Evolutionary conservation across 2,888 invertebrate species (phyloP), one percentile per base, ranked within the genome.

Genomic region (Cartodere bifasciata): DNA sequence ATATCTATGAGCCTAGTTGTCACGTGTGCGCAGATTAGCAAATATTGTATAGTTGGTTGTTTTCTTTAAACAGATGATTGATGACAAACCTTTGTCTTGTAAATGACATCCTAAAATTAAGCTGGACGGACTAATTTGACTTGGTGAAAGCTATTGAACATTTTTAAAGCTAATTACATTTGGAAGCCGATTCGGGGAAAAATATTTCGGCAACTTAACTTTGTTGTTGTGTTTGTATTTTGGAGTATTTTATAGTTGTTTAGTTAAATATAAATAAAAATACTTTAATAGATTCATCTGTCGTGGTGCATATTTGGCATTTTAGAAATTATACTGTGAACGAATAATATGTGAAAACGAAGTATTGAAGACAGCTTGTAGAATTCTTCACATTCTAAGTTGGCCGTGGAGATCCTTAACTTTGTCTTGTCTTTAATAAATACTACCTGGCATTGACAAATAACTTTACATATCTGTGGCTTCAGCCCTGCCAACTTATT

Each of bases 401-500:
- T 40, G 40, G 40, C 37, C 48, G 46, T 47, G 45, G 44, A 53
- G 55, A 58, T 57, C 53, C 44, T 54, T 55, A 58, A 56, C 55
- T 57, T 44, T 41, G 43, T 41, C 43, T 55, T 54, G 56, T 54
- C 57, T 55, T 55, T 52, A 57, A 59, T 59, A 58, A 58, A 59
- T 58, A 56, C 50, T 49, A 46, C 46, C 50, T 58, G 59, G 57
- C 59, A 58, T 51, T 58, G 59, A 59, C 58, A 58, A 59, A 59
- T 59, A 58, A 54, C 56, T 47, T 45, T 53, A 54, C 51, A 49
- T 50, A 45, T 48, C 45, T 49, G 47, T 50, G 52, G 47, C 47
- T 50, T 44, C 41, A 45, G 48, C 45, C 45, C 42, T 48, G 50
- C 51, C 48, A 49, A 49, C 52, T 53, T 53, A 47, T 40, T 52